phyloP scores from a whole-genome alignment of 2,888 invertebrate genomes.

The Melangyna quadrimaculata region DNA sequence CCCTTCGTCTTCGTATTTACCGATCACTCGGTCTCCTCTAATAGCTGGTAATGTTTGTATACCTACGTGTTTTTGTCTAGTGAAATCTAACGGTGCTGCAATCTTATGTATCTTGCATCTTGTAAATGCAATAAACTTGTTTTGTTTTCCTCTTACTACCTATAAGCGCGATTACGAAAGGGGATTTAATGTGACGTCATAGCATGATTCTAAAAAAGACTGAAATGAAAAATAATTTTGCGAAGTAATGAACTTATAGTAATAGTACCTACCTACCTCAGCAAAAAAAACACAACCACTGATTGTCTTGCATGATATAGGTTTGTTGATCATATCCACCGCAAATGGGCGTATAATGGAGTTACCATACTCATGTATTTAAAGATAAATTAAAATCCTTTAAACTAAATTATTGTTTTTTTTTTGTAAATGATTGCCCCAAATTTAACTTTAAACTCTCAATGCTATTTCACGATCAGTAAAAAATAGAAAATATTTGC shows the following conservation, averaged over 20 bases:
- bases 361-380: neutral
- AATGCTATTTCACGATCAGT: too few relatives aligned
- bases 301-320: neutral
- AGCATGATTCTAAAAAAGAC: neutral
- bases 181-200: conserved; percentile 52
- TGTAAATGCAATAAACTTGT: conserved; percentile 50
- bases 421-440: too few relatives aligned
- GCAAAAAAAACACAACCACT: neutral
- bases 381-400: too few relatives aligned
- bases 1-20: neutral
- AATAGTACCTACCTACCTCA: neutral
- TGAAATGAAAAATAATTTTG: conserved; percentile 17
- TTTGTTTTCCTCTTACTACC: conserved; percentile 13
- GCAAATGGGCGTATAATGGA: neutral
- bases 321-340: neutral
- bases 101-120: conserved; percentile 34
- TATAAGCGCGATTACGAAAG: conserved; percentile 8
- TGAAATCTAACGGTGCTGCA: conserved; percentile 57
- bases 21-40: conserved; percentile 30
- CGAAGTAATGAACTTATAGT: conserved; percentile 15
- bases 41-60: conserved; percentile 4
- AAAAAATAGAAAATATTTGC: too few relatives aligned
- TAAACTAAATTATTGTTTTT: too few relatives aligned
- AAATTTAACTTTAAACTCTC: too few relatives aligned
- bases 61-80: conserved; percentile 38